Conservation (phyloP, 2,113 vertebrate species). For the Ceuthmochares aereus region DNA sequence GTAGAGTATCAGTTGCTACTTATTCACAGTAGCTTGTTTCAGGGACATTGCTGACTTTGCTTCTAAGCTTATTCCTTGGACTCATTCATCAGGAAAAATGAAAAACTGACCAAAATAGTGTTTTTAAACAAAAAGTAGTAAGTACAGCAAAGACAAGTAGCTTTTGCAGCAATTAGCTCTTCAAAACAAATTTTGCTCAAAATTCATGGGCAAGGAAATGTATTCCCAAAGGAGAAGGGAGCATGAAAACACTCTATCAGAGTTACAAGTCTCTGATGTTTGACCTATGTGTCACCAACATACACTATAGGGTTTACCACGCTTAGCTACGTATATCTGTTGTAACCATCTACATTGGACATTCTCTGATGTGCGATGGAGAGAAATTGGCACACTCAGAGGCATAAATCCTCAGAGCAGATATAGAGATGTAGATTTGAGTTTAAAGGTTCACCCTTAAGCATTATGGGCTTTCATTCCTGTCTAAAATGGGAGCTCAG, state of each 20-base stretch:
- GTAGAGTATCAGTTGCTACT: not conserved
- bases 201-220: not conserved
- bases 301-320: not conserved
- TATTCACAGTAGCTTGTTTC: not conserved
- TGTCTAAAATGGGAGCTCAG: not conserved
- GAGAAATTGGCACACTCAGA: fast-evolving
- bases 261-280: not conserved
- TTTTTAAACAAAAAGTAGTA: not conserved
- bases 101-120: not conserved
- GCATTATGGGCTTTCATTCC: not conserved
- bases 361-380: not conserved
- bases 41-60: not conserved
- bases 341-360: not conserved
- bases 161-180: not conserved
- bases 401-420: not conserved
- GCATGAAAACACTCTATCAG: not conserved
- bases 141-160: not conserved
- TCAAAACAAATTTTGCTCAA: not conserved
- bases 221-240: not conserved
- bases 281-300: not conserved
- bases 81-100: not conserved
- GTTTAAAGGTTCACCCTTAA: not conserved
- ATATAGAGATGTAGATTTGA: not conserved
- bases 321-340: not conserved
- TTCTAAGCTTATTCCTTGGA: not conserved